phyloP scores from a whole-genome alignment of 2,888 invertebrate species.

The Cecidostiba fungosa region DNA sequence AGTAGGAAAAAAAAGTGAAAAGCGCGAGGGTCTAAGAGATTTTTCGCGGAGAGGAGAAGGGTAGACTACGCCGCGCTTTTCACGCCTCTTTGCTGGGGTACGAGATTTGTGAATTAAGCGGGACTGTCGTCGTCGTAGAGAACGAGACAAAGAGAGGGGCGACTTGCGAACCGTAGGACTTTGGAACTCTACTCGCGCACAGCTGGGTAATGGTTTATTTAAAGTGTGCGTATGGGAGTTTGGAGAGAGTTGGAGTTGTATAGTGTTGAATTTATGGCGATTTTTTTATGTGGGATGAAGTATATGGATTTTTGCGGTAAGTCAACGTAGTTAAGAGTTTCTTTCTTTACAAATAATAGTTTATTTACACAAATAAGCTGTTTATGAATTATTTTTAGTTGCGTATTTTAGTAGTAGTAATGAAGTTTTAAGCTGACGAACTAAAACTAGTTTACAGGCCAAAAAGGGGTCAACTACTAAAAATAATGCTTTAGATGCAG shows the following conservation, averaged over 20 bases:
- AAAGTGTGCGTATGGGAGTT: neutral
- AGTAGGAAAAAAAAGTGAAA: neutral
- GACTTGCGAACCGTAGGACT: neutral
- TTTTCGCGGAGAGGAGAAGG: constrained; percentile 11
- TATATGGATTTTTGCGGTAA: neutral
- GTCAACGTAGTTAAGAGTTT: too few species aligned
- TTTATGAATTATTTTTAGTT: neutral
- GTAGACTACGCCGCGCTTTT: constrained; percentile 44
- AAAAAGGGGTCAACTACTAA: constrained; percentile 1
- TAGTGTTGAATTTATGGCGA: neutral
- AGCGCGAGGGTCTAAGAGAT: constrained; percentile 28
- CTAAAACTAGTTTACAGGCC: neutral
- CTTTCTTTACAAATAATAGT: too few species aligned
- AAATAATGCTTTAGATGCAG: constrained; percentile 5
- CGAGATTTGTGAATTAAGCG: constrained; percentile 55
- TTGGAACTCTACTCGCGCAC: neutral
- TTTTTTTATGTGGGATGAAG: neutral
- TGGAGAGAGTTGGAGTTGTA: neutral
- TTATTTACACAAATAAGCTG: too few species aligned
- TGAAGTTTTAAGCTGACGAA: neutral
- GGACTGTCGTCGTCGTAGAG: neutral
- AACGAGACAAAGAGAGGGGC: constrained; percentile 13
- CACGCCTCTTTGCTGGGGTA: constrained; percentile 29
- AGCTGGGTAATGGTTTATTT: constrained; percentile 27
- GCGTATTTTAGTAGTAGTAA: neutral